phyloP scores from a whole-genome alignment of 2,888 invertebrate species.

The Synanthedon andrenaeformis region DNA sequence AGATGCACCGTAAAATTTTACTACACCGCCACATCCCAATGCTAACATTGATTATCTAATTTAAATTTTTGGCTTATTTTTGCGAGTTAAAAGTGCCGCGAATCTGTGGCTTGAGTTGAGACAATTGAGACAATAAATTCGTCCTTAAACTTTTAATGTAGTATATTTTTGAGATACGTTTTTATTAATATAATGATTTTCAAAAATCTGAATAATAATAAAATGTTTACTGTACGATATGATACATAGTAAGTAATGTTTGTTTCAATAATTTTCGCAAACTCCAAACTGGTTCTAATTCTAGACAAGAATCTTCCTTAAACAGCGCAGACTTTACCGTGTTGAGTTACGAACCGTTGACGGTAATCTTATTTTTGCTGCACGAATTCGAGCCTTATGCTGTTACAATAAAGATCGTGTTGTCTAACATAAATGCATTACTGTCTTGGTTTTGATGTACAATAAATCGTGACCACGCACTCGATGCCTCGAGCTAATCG shows the following conservation, averaged over 20 bases:
- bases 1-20: no score
- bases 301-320: slow-evolving; percentile 54
- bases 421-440: background rate
- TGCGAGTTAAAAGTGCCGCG: no score
- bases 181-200: no score
- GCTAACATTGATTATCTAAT: no score
- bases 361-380: slow-evolving; percentile 12
- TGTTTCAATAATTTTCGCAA: slow-evolving; percentile 26
- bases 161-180: no score
- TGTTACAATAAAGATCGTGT: background rate
- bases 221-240: no score
- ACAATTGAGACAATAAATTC: no score
- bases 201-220: no score
- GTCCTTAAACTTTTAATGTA: no score
- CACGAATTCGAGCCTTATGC: slow-evolving; percentile 15
- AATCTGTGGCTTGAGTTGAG: no score
- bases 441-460: slow-evolving; percentile 13
- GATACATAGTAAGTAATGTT: background rate
- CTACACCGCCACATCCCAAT: no score
- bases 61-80: no score
- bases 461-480: slow-evolving; percentile 56
- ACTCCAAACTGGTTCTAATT: slow-evolving; percentile 29
- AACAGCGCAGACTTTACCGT: slow-evolving; percentile 44
- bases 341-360: slow-evolving; percentile 12
- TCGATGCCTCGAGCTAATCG: slow-evolving; percentile 52